Evolutionary conservation across 2,113 vertebrate genomes (phyloP), one percentile per base, ranked within the genome.

Genomic region (Chrysemys picta): DNA sequence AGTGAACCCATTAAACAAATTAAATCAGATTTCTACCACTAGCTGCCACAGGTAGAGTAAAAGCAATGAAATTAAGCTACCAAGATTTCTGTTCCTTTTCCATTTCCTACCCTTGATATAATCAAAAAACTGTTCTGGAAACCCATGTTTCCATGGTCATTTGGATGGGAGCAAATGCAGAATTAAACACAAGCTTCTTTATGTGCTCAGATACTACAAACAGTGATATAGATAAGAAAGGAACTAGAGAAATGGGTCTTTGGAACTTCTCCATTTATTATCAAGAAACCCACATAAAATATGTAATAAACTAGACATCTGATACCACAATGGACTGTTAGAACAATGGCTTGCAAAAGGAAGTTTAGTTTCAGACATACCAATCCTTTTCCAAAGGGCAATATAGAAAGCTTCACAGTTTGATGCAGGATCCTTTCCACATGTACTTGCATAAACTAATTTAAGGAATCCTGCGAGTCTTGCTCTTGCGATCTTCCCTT

Each of bases 101-200:
- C 42, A 76, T 42, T 76, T 42, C 42, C 19, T 76, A 42, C 72
- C 29, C 79, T 57, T 79, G 47, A 87, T 25, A 24, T 94, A 38
- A 35, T 50, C 56, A 47, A 86, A 96, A 47, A 31, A 29, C 6
- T 13, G 27, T 80, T 25, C 45, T 62, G 47, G 31, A 1, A 54
- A 17, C 0, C 0, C 7, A 6, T 16, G 59, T 57, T 5, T 89
- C 94, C 54, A 75, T 83, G 50, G n/a, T 42, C 69, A 22, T 24
- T 38, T 72, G 69, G n/a, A 72, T 38, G 69, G 10, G n/a, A 72
- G 21, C 69, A 72, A 72, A 22, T 72, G n/a, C 21, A 42, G 69
- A 72, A 72, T 72, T 42, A 75, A 42, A 45, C 38, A 69, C 38
- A 76, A 25, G 10, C 24, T 72, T 50, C 59, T n/a, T 5, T 19